Evolutionary conservation across 2,888 invertebrate species (phyloP).

Genomic region (Synanthedon vespiformis): DNA sequence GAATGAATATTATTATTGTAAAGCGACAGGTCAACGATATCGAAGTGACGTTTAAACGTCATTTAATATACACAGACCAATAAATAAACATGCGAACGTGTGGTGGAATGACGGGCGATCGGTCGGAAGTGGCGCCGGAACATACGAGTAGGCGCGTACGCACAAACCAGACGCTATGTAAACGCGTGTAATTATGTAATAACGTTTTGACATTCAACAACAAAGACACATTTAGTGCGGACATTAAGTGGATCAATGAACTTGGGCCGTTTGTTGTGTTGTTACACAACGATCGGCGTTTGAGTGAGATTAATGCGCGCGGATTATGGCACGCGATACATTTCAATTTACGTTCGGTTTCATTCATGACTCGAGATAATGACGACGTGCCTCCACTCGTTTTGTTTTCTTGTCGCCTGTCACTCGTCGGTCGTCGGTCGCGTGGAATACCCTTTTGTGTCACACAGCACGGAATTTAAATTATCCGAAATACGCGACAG

Average conservation of each 20-base stretch:
- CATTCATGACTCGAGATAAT: conserved; percentile 66
- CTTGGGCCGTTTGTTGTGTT: conserved; percentile 62
- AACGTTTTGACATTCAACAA: conserved; percentile 66
- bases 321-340: conserved; percentile 70
- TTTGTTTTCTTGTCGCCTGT: conserved; percentile 40
- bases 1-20: conserved; percentile 61
- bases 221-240: conserved; percentile 65
- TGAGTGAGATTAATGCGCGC: conserved; percentile 68
- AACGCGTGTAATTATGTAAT: conserved; percentile 57
- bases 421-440: conserved; percentile 26
- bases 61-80: conserved; percentile 67
- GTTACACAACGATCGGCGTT: conserved; percentile 65
- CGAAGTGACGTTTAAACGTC: conserved; percentile 58
- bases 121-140: conserved; percentile 16
- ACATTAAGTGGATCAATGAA: conserved; percentile 70
- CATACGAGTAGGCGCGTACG: conserved; percentile 24
- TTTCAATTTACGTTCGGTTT: conserved; percentile 68
- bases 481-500: neutral
- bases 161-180: conserved; percentile 27
- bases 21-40: conserved; percentile 62
- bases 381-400: conserved; percentile 52
- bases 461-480: neutral
- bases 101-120: conserved; percentile 7
- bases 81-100: conserved; percentile 66
- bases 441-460: conserved; percentile 3